Conservation (phyloP, 2,113 vertebrate species). For the Lamprotornis superbus region DNA sequence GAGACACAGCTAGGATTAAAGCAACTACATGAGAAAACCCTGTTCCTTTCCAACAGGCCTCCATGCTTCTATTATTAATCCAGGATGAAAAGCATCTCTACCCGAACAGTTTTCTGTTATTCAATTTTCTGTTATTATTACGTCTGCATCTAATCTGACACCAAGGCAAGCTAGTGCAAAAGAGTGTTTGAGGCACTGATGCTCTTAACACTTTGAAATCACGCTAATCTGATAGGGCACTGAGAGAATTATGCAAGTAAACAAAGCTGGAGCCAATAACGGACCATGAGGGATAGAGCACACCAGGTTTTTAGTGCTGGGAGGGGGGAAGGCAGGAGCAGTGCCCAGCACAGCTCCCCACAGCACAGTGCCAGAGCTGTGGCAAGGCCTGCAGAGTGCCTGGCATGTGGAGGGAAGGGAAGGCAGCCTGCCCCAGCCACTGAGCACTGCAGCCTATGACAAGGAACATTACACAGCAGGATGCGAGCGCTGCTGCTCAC, state of each 20-base stretch:
- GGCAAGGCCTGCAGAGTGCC: rapidly evolving
- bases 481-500: background rate
- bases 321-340: background rate
- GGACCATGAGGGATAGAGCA: background rate
- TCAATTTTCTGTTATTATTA: background rate
- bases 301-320: background rate
- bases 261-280: background rate
- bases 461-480: background rate
- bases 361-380: background rate
- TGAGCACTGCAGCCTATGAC: rapidly evolving
- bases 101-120: background rate
- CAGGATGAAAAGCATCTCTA: background rate
- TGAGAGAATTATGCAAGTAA: conserved; percentile 33
- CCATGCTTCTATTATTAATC: background rate
- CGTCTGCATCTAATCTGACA: background rate
- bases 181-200: conserved; percentile 24
- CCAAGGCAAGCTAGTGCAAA: background rate
- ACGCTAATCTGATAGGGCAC: conserved; percentile 43
- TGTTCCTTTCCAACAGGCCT: background rate
- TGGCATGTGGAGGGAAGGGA: background rate
- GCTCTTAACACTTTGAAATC: conserved; percentile 46
- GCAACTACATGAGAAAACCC: background rate
- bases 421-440: background rate
- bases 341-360: background rate
- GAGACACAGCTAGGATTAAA: background rate